Evolutionary conservation across 1,140 invertebrate species (phyloP), one percentile per base, ranked within the genome.

Genomic region (Steinernema feltiae): DNA sequence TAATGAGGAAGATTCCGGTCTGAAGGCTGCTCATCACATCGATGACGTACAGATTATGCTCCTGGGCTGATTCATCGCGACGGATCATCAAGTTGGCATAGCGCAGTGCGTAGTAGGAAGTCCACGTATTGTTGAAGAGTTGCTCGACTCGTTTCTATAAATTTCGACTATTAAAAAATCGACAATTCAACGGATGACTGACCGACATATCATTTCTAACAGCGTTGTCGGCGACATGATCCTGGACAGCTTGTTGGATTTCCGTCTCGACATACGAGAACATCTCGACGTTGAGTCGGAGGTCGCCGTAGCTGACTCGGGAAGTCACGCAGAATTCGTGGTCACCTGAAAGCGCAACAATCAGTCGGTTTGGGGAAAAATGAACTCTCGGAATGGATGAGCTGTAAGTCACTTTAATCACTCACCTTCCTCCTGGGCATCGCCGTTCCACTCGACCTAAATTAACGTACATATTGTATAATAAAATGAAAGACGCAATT

Each of bases 91-190:
- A 21, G 24, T 63, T 63, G 3, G 53, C 53, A 27, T 63, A 63
- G 53, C 53, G 53, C 53, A 63, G 7, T 3, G 53, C 53, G 24
- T 63, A 63, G 53, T 63, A 63, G 15, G 53, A 63, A 3, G 53
- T 63, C 12, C 12, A 63, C 3, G 53, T 63, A 21, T 63, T 63
- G 53, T 63, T 63, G 24, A 63, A 63, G 15, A 63, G 24, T 27
- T 63, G 53, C 7, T 63, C 53, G 24, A 63, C 24, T 63, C 53
- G 53, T 63, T 63, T 63, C 53, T 63, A 63, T 15, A 63, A n/a
- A n/a, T n/a, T n/a, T n/a, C n/a, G n/a, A n/a, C n/a, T n/a, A n/a
- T n/a, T n/a, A n/a, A n/a, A n/a, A n/a, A n/a, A n/a, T n/a, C n/a
- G n/a, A n/a, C n/a, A n/a, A n/a, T n/a, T n/a, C n/a, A n/a, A n/a